Evolutionary conservation across 2,888 invertebrate species (phyloP).

Genomic region (Exephanes ischioxanthus): DNA sequence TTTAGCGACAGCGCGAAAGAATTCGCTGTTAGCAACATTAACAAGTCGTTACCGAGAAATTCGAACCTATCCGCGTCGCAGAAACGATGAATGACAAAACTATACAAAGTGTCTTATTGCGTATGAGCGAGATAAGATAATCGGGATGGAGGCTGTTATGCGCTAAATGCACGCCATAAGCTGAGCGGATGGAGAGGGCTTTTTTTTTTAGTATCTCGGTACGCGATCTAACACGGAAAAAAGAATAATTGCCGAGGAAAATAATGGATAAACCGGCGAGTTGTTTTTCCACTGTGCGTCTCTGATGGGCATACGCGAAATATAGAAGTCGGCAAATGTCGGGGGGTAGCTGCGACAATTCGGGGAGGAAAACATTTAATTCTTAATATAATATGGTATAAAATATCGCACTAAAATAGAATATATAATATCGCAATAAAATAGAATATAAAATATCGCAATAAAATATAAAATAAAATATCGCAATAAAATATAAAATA

Average conservation of each 20-base stretch:
- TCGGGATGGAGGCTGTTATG: background rate
- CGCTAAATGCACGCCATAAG: background rate
- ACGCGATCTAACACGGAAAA: background rate
- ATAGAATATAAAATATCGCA: no score
- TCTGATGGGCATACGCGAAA: background rate
- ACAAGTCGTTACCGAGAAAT: slow-evolving; percentile 16
- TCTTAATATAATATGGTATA: no score
- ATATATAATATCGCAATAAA: no score
- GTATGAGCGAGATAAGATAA: background rate
- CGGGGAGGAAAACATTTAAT: background rate
- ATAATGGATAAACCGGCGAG: background rate
- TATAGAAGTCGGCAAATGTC: background rate
- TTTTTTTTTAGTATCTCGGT: background rate
- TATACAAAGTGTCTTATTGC: background rate
- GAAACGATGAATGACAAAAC: slow-evolving; percentile 4
- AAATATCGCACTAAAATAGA: no score
- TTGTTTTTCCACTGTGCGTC: background rate
- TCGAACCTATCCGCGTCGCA: background rate
- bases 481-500: no score
- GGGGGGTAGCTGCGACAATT: background rate
- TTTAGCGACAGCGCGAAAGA: background rate
- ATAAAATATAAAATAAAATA: no score
- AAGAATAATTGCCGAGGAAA: background rate
- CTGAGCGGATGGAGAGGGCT: background rate
- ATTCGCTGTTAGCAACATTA: background rate